phyloP scores from a whole-genome alignment of 2,888 invertebrate species.

The Atherix ibis region DNA sequence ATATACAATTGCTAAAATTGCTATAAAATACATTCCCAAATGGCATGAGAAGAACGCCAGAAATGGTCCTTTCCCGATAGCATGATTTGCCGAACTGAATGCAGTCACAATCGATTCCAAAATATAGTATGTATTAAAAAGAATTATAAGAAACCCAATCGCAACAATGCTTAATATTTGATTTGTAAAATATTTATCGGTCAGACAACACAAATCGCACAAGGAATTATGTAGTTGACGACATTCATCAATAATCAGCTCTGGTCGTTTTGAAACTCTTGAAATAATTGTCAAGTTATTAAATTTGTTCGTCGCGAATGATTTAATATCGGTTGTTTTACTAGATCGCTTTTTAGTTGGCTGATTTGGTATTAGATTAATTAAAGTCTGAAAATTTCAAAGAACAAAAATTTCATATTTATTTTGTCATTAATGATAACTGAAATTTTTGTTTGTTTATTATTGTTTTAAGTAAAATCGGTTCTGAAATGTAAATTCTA shows the following conservation, averaged over 20 bases:
- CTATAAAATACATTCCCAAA: slow-evolving; percentile 28
- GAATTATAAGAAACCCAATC: slow-evolving; percentile 31
- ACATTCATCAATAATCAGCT: slow-evolving; percentile 28
- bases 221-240: slow-evolving; percentile 24
- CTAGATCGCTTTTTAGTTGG: no score
- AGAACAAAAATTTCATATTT: no score
- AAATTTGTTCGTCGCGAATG: no score
- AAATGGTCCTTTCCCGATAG: slow-evolving; percentile 29
- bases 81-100: slow-evolving; percentile 26
- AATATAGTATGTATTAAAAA: slow-evolving; percentile 32
- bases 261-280: slow-evolving; percentile 17
- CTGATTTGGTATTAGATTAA: no score
- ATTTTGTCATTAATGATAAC: no score
- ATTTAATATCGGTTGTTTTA: no score
- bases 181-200: slow-evolving; percentile 31
- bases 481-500: no score
- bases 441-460: no score
- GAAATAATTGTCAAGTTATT: slow-evolving; percentile 1
- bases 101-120: slow-evolving; percentile 28
- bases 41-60: slow-evolving; percentile 31
- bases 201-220: slow-evolving; percentile 30
- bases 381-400: no score
- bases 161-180: slow-evolving; percentile 31
- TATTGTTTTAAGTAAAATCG: no score
- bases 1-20: slow-evolving; percentile 30